Base-by-base conservation (phyloP, 2,888 invertebrate species). In the Cantharis rustica region DNA sequence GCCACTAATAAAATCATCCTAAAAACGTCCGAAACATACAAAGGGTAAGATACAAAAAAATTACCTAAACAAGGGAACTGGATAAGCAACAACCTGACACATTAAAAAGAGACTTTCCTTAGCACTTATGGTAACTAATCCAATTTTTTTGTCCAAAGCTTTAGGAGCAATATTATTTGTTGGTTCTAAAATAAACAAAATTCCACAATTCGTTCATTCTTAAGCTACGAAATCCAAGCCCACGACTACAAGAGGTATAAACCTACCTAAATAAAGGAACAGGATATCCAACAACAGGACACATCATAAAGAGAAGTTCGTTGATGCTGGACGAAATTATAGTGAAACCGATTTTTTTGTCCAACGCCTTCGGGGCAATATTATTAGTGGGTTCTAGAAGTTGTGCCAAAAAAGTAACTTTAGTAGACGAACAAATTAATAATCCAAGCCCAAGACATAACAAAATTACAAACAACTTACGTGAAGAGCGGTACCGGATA, bases 251-350 rank as follows among this genome's bases (percentile, higher is more conserved):
- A 16, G n/a, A 16, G 15, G 15, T 20, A 87, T 90, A 74, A 69
- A 90, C 89, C 89, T 91, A 94, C 94, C 94, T 93, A 91, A 92
- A 93, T 83, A 91, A 85, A 80, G 94, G 94, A 80, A 91, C 91
- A 79, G 94, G 94, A 87, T 90, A 93, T 85, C 92, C 93, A 85
- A 92, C 91, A 81, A 93, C 91, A 86, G 93, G 92, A 87, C 94
- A 94, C 83, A 91, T 90, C 87, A 94, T 88, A 83, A 92, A 92
- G 78, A 91, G 90, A 82, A 89, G 88, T 82, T 88, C 88, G 76
- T 86, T 68, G 10, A 64, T 16, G 17, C 69, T 27, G 3, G 73
- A 61, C 11, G 74, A 71, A 64, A 83, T 75, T 69, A 83, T 89
- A 79, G 89, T 87, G 82, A 88, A 88, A 78, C 88, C 88, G 82